Evolutionary conservation across 1,140 invertebrate genomes (phyloP).

Genomic region (Drosophila murphyi): DNA sequence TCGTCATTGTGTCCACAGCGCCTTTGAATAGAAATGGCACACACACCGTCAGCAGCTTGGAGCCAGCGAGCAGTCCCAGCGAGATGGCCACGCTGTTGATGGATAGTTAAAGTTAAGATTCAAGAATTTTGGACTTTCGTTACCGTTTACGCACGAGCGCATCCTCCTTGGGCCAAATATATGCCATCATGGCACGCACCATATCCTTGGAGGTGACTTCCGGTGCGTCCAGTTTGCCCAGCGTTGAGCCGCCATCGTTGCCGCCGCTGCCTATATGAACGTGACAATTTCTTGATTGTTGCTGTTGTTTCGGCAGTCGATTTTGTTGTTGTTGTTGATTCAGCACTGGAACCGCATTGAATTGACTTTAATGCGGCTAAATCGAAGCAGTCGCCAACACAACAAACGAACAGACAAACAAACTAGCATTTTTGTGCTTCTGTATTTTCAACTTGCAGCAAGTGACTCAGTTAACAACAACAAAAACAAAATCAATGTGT

Average conservation of each 20-base stretch:
- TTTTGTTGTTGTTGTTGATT: slow-evolving; percentile 61
- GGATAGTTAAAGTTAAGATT: background rate
- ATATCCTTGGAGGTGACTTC: slow-evolving; percentile 91
- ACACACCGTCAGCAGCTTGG: slow-evolving; percentile 95
- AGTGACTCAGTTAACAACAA: slow-evolving; percentile 26
- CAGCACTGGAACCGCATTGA: slow-evolving; percentile 65
- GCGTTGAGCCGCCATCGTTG: slow-evolving; percentile 87
- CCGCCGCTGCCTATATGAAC: slow-evolving; percentile 93
- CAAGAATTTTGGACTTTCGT: background rate
- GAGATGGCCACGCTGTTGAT: slow-evolving; percentile 91
- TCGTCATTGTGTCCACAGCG: slow-evolving; percentile 95
- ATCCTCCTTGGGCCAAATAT: slow-evolving; percentile 96
- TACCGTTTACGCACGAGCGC: slow-evolving; percentile 71
- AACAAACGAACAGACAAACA: slow-evolving; percentile 79
- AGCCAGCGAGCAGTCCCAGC: slow-evolving; percentile 90
- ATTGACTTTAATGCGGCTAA: slow-evolving; percentile 82
- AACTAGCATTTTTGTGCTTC: slow-evolving; percentile 51
- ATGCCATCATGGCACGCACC: slow-evolving; percentile 93
- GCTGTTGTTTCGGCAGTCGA: slow-evolving; percentile 60
- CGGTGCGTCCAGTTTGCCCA: slow-evolving; percentile 86
- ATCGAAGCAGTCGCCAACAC: slow-evolving; percentile 82
- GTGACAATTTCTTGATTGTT: slow-evolving; percentile 89
- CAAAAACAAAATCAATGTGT: slow-evolving; percentile 26
- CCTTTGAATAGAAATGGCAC: slow-evolving; percentile 99
- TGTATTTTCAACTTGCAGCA: slow-evolving; percentile 26